Conservation (phyloP, 2,888 invertebrate species). For the Electrophaes corylata region DNA sequence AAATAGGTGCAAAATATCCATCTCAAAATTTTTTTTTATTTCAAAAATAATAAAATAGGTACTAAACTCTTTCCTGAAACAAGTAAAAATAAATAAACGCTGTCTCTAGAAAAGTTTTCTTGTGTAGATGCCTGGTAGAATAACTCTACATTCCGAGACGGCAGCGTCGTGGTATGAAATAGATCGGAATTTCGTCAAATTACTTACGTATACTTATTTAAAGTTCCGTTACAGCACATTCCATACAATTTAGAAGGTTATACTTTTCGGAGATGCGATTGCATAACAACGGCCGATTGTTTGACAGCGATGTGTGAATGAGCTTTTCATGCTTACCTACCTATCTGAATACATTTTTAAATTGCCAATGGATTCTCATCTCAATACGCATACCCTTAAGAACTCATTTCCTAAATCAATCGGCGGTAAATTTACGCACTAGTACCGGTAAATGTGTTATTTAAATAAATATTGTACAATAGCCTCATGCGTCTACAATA, state of each 20-base stretch:
- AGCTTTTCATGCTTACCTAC: constrained; percentile 30
- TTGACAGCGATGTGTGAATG: constrained; percentile 34
- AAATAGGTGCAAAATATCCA: too few species aligned
- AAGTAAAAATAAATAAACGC: too few species aligned
- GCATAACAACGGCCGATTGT: constrained; percentile 32
- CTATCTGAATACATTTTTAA: background rate
- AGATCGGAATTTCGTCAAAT: constrained; percentile 22
- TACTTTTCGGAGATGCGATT: constrained; percentile 19
- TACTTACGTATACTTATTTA: constrained; percentile 1
- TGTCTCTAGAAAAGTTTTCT: too few species aligned
- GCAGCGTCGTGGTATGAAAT: constrained; percentile 8
- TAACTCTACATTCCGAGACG: constrained; percentile 7
- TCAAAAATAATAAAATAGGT: too few species aligned
- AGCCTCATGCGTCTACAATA: constrained; percentile 8
- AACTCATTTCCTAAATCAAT: background rate
- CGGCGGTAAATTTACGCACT: constrained; percentile 3
- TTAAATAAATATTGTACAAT: constrained; percentile 26
- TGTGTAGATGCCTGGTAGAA: too few species aligned
- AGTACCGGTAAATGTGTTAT: constrained; percentile 19
- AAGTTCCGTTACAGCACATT: constrained; percentile 20
- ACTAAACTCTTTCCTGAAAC: too few species aligned
- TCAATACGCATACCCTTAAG: constrained; percentile 10
- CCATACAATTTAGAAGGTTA: constrained; percentile 1
- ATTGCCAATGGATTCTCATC: constrained; percentile 10
- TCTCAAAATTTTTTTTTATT: too few species aligned